A percentile compares a stretch with the other conserved stretches of the same genome.
Conservation (phyloP, 2,797 vertebrate species). For the Hipposideros larvatus region DNA sequence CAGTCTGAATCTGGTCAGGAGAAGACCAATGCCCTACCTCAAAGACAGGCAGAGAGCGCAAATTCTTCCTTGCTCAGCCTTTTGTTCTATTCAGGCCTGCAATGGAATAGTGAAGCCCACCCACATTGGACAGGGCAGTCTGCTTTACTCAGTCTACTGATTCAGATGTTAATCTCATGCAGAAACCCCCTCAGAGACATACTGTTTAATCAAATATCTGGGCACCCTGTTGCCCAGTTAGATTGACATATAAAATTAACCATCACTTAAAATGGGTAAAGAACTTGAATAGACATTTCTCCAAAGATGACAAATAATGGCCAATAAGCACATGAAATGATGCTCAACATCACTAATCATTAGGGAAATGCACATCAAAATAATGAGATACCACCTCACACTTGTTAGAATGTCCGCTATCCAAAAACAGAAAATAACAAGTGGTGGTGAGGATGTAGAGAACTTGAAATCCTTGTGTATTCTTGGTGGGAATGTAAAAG, state of each 20-base stretch:
- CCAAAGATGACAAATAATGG: not conserved
- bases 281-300: not conserved
- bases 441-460: not conserved
- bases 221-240: not conserved
- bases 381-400: not conserved
- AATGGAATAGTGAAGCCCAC: not conserved
- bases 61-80: not conserved
- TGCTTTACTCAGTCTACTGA: not conserved
- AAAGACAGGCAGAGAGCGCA: not conserved
- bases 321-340: not conserved
- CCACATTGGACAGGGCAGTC: not conserved
- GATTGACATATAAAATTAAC: not conserved
- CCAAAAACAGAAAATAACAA: not conserved
- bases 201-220: not conserved
- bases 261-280: not conserved
- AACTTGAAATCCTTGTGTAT: not conserved
- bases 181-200: not conserved
- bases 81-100: not conserved
- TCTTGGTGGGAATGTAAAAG: not conserved
- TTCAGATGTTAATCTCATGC: not conserved
- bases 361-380: slow-evolving; percentile 7
- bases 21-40: not conserved
- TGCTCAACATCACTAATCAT: not conserved
- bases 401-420: not conserved
- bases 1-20: not conserved